phyloP scores from a whole-genome alignment of 2,888 invertebrate genomes.

The Entomobrya proxima region DNA sequence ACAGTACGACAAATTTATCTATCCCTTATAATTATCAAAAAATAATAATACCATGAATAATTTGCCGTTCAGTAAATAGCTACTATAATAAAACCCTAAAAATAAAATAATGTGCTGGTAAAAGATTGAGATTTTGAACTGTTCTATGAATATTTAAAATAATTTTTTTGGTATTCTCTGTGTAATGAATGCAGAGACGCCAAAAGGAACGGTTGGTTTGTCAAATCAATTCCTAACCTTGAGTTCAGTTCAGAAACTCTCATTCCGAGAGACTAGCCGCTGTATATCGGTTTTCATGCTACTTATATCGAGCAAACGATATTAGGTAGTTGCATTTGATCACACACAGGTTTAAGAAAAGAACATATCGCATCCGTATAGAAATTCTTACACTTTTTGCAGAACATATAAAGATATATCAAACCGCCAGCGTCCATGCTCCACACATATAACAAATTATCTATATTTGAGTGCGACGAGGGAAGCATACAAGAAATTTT shows the following conservation, averaged over 20 bases:
- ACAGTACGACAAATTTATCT: too few species aligned
- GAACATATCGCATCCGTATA: background rate
- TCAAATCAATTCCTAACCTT: constrained; percentile 23
- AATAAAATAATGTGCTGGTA: too few species aligned
- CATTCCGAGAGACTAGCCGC: constrained; percentile 44
- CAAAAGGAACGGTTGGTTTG: constrained; percentile 36
- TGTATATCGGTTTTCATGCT: constrained; percentile 14
- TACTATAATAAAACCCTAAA: too few species aligned
- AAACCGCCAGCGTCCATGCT: background rate
- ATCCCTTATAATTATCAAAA: too few species aligned
- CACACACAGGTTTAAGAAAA: background rate
- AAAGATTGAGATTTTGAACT: too few species aligned
- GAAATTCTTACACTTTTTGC: constrained; percentile 1
- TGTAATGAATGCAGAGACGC: constrained; percentile 18
- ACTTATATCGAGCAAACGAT: constrained; percentile 36
- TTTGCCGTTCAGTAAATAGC: too few species aligned
- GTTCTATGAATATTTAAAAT: background rate
- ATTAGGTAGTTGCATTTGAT: background rate
- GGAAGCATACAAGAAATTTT: background rate
- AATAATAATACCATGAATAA: too few species aligned
- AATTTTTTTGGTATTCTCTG: background rate
- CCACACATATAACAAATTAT: too few species aligned
- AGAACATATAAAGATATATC: background rate
- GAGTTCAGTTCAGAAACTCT: constrained; percentile 50
- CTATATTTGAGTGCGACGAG: too few species aligned